Evolutionary conservation across 2,113 vertebrate species (phyloP), one percentile per base, ranked within the genome.

Genomic region (Mormyrus iriodes): DNA sequence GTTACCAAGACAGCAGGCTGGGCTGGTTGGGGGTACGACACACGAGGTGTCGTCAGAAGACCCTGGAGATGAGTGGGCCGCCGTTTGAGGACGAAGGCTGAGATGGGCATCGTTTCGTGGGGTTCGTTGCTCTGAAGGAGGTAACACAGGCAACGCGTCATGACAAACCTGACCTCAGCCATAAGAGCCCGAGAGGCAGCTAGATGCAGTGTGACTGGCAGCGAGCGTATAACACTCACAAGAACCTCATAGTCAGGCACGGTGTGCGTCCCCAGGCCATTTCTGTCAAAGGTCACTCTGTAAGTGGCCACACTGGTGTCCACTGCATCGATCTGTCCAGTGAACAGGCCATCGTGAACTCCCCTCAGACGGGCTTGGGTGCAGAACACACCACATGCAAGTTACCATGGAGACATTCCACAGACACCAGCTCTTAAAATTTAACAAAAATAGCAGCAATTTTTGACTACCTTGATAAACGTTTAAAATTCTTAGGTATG

Each of bases 231-330:
- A 88, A n/a, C 91, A 94, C 96, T 97, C 95, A 99, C 98, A 89
- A 99, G 96, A 91, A 99, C 98, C 97, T 99, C 98, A 76, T 98
- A 99, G 95, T 99, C 98, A 91, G 98, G 98, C 94, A 99, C 96
- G 3, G 98, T 99, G 91, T 99, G 98, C 85, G 98, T 99, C 93
- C 98, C 98, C 85, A 99, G 96, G 24, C 98, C 98, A 89, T 94
- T 95, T 92, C 98, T 97, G 94, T 99, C 98, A 92, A 99, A 99
- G 51, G 98, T 99, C 49, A 99, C 98, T 55, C 98, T 96, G 89
- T 99, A 99, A 0, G 98, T 99, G 84, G 97, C 98, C 65, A 98
- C 99, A 52, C 97, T 97, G 42, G 98, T 99, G 92, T 99, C 98
- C 85, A 99, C 98, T 19, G 98, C 98, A 7, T 99, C 98, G 89